phyloP scores from a whole-genome alignment of 1,140 invertebrate genomes.

The Oscheius sp. region DNA sequence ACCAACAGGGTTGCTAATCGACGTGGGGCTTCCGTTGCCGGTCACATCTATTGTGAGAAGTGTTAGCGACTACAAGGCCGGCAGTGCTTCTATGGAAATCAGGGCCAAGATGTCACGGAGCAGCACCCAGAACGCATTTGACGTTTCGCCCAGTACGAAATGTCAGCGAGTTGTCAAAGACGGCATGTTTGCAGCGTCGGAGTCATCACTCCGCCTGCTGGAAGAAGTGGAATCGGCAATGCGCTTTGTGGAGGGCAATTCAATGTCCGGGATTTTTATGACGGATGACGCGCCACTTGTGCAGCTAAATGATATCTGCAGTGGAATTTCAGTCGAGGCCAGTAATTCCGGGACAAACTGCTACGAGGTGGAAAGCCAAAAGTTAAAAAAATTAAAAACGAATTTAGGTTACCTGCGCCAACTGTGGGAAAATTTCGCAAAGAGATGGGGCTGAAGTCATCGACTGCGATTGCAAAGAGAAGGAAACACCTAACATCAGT shows the following conservation, averaged over 20 bases:
- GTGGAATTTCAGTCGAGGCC: constrained; percentile 52
- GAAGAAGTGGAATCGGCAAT: constrained; percentile 35
- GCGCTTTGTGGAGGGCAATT: constrained; percentile 31
- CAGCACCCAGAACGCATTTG: constrained; percentile 47
- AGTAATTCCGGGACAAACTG: not conserved
- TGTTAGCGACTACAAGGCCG: constrained; percentile 57
- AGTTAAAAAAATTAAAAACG: not conserved
- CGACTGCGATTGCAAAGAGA: not conserved
- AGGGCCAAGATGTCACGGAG: constrained; percentile 44
- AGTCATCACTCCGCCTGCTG: constrained; percentile 17
- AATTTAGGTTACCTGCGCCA: not conserved
- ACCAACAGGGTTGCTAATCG: not conserved
- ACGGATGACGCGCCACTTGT: constrained; percentile 50
- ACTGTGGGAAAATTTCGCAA: constrained; percentile 12
- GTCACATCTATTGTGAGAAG: constrained; percentile 49
- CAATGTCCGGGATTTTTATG: constrained; percentile 22
- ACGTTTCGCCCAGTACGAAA: constrained; percentile 46
- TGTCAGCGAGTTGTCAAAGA: not conserved
- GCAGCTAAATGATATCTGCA: constrained; percentile 55
- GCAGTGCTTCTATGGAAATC: constrained; percentile 39
- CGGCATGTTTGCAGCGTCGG: constrained; percentile 14
- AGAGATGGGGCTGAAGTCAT: no score
- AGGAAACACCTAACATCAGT: not conserved
- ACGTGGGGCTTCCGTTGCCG: not conserved
- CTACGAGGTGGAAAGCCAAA: not conserved